Evolutionary conservation across 2,113 vertebrate genomes (phyloP).

Genomic region (Gambusia affinis): DNA sequence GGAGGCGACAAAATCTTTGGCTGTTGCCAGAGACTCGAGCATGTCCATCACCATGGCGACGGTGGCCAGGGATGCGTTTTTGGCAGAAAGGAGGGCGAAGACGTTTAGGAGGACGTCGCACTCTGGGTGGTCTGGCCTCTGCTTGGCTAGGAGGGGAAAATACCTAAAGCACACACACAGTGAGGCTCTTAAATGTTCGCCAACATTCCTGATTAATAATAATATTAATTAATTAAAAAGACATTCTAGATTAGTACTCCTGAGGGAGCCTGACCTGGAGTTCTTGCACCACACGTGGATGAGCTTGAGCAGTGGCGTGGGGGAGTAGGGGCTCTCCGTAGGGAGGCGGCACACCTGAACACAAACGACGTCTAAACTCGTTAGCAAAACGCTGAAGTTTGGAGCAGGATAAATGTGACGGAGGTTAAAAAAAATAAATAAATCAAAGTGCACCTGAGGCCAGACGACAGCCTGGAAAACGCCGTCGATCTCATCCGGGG

Average conservation of each 20-base stretch:
- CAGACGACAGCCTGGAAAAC: slow-evolving; percentile 90
- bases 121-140: slow-evolving; percentile 84
- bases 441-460: slow-evolving; percentile 85
- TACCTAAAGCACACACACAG: slow-evolving; percentile 78
- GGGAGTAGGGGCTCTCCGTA: slow-evolving; percentile 91
- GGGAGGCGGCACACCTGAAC: slow-evolving; percentile 87
- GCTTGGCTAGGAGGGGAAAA: slow-evolving; percentile 91
- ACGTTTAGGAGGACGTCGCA: slow-evolving; percentile 88
- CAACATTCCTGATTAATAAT: neutral
- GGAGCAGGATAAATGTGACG: neutral
- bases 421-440: neutral
- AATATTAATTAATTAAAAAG: too few species aligned
- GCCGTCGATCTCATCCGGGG: slow-evolving; percentile 87
- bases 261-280: slow-evolving; percentile 79
- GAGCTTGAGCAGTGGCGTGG: slow-evolving; percentile 91
- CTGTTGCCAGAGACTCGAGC: slow-evolving; percentile 85
- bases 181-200: neutral
- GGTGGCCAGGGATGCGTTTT: slow-evolving; percentile 84
- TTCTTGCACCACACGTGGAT: slow-evolving; percentile 93
- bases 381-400: neutral
- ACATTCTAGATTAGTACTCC: neutral
- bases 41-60: slow-evolving; percentile 88
- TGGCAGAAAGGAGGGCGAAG: slow-evolving; percentile 88
- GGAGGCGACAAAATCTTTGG: slow-evolving; percentile 84
- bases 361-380: neutral